A percentile compares a stretch with the other conserved stretches of the same genome.
phyloP scores from a whole-genome alignment of 2,113 vertebrate species.

The Heteronetta atricapilla region DNA sequence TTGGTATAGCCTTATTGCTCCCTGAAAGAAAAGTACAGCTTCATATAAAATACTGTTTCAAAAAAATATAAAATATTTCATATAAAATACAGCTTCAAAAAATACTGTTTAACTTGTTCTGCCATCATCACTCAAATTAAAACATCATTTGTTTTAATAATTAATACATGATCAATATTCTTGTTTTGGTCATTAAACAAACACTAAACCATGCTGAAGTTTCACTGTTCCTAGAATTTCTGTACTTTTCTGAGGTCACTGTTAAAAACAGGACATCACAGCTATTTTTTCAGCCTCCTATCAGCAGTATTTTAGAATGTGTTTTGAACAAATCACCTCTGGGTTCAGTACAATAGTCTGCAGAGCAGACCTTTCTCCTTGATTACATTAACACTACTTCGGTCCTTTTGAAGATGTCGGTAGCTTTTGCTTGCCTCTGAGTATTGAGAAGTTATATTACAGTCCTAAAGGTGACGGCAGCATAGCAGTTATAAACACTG shows the following conservation, averaged over 20 bases:
- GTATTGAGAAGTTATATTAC: neutral
- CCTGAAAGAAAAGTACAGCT: neutral
- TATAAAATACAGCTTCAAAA: too few relatives aligned
- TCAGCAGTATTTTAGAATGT: neutral
- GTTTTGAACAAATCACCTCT: neutral
- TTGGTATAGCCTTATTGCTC: neutral
- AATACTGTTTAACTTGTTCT: neutral
- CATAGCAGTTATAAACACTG: neutral
- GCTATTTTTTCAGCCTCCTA: neutral
- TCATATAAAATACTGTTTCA: accelerated
- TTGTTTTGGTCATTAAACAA: neutral
- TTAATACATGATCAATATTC: neutral
- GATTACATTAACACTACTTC: neutral
- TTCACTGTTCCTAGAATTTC: neutral
- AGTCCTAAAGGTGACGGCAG: neutral
- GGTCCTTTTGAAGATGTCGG: neutral
- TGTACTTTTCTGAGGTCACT: neutral
- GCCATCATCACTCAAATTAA: neutral
- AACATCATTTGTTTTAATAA: neutral
- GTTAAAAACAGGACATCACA: neutral
- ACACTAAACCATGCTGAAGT: neutral
- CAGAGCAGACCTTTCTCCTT: neutral
- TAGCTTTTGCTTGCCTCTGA: neutral
- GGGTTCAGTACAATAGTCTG: neutral
- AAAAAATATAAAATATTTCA: too few relatives aligned